Evolutionary conservation across 1,140 invertebrate genomes (phyloP), one percentile per base, ranked within the genome.

Genomic region (Eupristina koningsbergeri): DNA sequence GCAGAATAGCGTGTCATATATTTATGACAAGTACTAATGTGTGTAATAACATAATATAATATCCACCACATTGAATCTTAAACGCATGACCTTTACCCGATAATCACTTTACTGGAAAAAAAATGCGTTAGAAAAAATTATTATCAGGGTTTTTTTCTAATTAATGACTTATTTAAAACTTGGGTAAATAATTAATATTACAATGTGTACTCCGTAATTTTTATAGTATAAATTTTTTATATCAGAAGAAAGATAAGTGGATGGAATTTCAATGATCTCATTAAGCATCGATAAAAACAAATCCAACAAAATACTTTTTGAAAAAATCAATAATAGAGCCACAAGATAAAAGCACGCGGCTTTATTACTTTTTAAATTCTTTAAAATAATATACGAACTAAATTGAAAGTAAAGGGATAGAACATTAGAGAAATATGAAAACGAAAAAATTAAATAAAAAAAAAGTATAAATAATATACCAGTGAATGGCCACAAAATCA

Each of bases 381-480:
- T 71, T 22, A 31, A n/a, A n/a, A n/a, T 22, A n/a, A 41, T 41
- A 22, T 36, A 9, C 36, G 67, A 13, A 67, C 64, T 67, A 22
- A 41, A 71, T 41, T 71, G 36, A 71, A 71, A 71, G 67, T 71
- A 71, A 71, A 39, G 26, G 64, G 2, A 19, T 22, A 29, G 64
- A 69, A 69, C 39, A 64, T 64, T 34, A 64, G 3, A 9, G 17
- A 29, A 64, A 34, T 13, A 11, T 3, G n/a, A 34, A 64, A 64
- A 0, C 3, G 8, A 67, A 67, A 34, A n/a, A 17, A 67, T 34
- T 17, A 36, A 39, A 61, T 22, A 26, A 26, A n/a, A 73, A 50
- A 50, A 75, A 50, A 50, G 15, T 47, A 34, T 71, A 36, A 71
- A 41, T 71, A 71, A 71, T 71, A 41, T 41, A 0, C 9, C 39